Conservation (phyloP, 2,888 invertebrate species). For the Cerastoderma edule region DNA sequence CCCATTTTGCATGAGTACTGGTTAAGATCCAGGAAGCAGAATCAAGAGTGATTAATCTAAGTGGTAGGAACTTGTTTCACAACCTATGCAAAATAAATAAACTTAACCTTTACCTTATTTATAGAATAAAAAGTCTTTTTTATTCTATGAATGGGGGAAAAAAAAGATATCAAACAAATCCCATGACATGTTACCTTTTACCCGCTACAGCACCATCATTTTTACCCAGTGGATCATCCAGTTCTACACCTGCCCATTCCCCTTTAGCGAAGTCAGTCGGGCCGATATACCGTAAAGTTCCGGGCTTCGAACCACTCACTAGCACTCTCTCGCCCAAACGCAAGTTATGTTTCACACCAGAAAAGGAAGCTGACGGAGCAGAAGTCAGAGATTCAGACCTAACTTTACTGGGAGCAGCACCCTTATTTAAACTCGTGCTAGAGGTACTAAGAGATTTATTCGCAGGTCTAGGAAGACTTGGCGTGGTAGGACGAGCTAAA, state of each 20-base stretch:
- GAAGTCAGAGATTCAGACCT: constrained; percentile 49
- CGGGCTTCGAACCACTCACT: constrained; percentile 88
- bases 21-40: too few relatives aligned
- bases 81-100: too few relatives aligned
- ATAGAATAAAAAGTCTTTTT: too few relatives aligned
- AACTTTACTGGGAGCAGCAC: constrained; percentile 58
- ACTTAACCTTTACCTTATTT: too few relatives aligned
- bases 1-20: too few relatives aligned
- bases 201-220: constrained; percentile 98
- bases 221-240: constrained; percentile 96
- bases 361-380: constrained; percentile 44
- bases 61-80: too few relatives aligned
- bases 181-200: constrained; percentile 91
- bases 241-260: constrained; percentile 97
- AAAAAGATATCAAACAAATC: too few relatives aligned
- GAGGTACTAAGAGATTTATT: constrained; percentile 71
- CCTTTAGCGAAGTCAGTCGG: constrained; percentile 95
- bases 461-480: constrained; percentile 51
- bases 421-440: constrained; percentile 68
- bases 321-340: constrained; percentile 81
- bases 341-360: constrained; percentile 60
- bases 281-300: constrained; percentile 93
- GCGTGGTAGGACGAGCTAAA: constrained; percentile 48
- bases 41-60: too few relatives aligned
- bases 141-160: too few relatives aligned